These are phyloP conservation scores for Gallinago media DNA, from an alignment of 2,113 vertebrate species.

Conservation along the genomic window DNA sequence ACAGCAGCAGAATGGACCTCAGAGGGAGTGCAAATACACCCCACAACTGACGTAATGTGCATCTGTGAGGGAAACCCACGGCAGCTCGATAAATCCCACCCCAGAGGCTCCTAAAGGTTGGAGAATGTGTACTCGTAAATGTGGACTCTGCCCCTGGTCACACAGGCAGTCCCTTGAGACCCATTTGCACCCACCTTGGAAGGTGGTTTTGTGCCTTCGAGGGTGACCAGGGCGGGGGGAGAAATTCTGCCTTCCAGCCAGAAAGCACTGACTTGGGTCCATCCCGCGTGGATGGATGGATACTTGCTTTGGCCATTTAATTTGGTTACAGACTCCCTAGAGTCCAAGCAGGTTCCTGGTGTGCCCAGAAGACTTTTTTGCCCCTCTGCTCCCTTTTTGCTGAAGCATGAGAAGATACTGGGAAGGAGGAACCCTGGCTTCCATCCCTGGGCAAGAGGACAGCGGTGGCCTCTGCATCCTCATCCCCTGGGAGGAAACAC, in stretches of 20 bases:
- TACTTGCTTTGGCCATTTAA: not conserved
- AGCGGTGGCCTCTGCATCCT: accelerated
- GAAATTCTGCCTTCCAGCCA: not conserved
- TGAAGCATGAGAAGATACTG: accelerated
- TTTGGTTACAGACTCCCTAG: not conserved
- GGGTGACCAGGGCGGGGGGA: not conserved
- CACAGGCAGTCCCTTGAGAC: not conserved
- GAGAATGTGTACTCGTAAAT: not conserved
- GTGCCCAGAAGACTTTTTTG: not conserved
- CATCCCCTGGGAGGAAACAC: not conserved
- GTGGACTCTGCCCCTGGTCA: not conserved
- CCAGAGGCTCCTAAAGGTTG: slow-evolving; percentile 19
- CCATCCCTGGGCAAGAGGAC: not conserved
- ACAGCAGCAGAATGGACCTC: not conserved
- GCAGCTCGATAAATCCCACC: not conserved
- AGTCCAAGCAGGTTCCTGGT: not conserved
- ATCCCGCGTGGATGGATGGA: not conserved
- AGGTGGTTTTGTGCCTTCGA: not conserved
- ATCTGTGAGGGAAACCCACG: not conserved
- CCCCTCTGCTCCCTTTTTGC: not conserved
- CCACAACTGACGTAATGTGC: slow-evolving; percentile 3
- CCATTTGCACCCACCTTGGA: not conserved
- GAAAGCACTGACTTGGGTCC: not conserved
- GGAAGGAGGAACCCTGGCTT: not conserved
- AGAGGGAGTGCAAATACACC: not conserved